phyloP scores from a whole-genome alignment of 2,113 vertebrate genomes.

The Platysternon megacephalum region DNA sequence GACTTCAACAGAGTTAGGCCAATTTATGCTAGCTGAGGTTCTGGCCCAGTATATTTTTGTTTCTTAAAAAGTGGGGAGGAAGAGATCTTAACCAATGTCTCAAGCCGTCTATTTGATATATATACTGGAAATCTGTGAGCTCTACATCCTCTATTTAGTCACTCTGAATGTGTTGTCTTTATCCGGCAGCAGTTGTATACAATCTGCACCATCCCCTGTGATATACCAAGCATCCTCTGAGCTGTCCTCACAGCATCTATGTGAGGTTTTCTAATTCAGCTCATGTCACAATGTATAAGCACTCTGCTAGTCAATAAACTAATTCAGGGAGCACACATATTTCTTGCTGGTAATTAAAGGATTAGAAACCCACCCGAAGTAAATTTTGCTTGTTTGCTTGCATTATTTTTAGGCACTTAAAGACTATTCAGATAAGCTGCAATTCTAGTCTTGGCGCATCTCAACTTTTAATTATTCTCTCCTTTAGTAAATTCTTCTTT shows the following conservation, averaged over 20 bases:
- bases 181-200: not conserved
- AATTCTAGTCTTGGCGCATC: not conserved
- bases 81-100: not conserved
- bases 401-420: not conserved
- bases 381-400: slow-evolving; percentile 8
- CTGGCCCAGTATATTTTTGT: not conserved
- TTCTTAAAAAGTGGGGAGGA: not conserved
- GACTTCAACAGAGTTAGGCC: not conserved
- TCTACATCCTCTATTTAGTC: not conserved
- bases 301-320: not conserved
- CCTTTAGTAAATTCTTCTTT: not conserved
- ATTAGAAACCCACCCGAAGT: not conserved
- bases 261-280: not conserved
- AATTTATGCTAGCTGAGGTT: not conserved
- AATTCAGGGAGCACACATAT: not conserved
- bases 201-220: fast-evolving
- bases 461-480: slow-evolving; percentile 8
- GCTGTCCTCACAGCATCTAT: not conserved
- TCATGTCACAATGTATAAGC: not conserved
- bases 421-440: not conserved
- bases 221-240: not conserved
- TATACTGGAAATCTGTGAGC: not conserved
- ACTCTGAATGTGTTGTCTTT: not conserved
- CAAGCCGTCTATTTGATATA: not conserved
- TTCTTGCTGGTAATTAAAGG: slow-evolving; percentile 10